Conservation (phyloP, 2,888 invertebrate species). For the Trichacis sp. region DNA sequence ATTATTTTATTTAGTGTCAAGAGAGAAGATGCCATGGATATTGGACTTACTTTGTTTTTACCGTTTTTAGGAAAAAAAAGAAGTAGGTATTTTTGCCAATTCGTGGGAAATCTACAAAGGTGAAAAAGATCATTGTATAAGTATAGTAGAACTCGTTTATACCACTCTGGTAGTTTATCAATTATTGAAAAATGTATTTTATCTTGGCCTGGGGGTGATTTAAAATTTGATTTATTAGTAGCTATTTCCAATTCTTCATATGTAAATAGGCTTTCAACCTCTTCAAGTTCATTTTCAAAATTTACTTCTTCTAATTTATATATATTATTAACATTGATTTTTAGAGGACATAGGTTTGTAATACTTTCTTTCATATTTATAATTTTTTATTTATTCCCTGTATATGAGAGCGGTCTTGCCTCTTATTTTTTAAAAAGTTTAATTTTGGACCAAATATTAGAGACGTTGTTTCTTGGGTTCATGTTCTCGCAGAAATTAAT, state of each 20-base stretch:
- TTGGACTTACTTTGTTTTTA: slow-evolving; percentile 10
- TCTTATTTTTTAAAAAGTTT: no score
- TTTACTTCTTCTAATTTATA: no score
- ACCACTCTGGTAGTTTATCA: slow-evolving; percentile 9
- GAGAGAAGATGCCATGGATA: slow-evolving; percentile 16
- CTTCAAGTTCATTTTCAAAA: no score
- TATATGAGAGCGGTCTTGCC: not conserved
- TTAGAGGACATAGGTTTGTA: not conserved
- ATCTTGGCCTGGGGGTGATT: slow-evolving; percentile 21
- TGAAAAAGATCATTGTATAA: slow-evolving; percentile 9
- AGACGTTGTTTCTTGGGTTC: slow-evolving; percentile 18
- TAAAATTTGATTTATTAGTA: slow-evolving; percentile 4
- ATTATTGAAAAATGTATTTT: slow-evolving; percentile 20
- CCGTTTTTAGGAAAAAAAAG: slow-evolving; percentile 18
- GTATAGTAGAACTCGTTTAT: slow-evolving; percentile 13
- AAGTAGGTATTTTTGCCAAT: slow-evolving; percentile 13
- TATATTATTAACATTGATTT: no score
- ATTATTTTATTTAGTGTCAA: slow-evolving; percentile 23
- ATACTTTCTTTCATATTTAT: slow-evolving; percentile 4
- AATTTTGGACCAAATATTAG: no score
- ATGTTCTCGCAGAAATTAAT: no score
- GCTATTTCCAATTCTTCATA: slow-evolving; percentile 8
- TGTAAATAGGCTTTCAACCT: slow-evolving; percentile 1
- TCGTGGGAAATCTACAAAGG: slow-evolving; percentile 2
- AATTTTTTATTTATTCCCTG: slow-evolving; percentile 10